Conservation (phyloP, 1,140 invertebrate species). For the Trichonephila clavata region DNA sequence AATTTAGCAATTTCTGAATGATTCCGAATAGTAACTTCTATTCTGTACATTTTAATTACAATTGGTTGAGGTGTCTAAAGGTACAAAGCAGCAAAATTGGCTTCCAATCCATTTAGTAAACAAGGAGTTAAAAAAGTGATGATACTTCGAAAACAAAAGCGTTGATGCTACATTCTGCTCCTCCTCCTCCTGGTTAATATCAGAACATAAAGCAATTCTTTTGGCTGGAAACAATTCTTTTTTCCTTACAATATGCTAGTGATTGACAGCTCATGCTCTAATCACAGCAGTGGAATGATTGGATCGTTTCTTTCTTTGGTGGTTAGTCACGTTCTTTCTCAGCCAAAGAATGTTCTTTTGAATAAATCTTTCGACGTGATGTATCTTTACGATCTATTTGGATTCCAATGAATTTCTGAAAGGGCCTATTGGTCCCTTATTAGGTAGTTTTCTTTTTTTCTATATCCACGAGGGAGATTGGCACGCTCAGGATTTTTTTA, state of each 20-base stretch:
- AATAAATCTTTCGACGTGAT: slow-evolving; percentile 38
- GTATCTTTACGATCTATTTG: slow-evolving; percentile 45
- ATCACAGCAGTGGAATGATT: slow-evolving; percentile 16
- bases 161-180: slow-evolving; percentile 30
- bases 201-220: not conserved
- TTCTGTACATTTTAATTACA: not conserved
- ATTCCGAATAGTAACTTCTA: not conserved
- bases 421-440: not conserved
- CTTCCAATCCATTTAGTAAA: not conserved
- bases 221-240: not conserved
- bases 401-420: slow-evolving; percentile 18
- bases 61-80: not conserved
- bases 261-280: slow-evolving; percentile 16
- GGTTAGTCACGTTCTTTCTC: not conserved
- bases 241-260: not conserved
- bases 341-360: slow-evolving; percentile 9
- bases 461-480: not conserved
- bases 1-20: not conserved
- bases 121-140: slow-evolving; percentile 34
- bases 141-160: slow-evolving; percentile 32
- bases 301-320: slow-evolving; percentile 32
- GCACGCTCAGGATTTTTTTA: not conserved
- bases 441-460: not conserved
- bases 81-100: not conserved
- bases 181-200: not conserved